Percentiles rank a stretch among this genome's conserved stretches.
Conservation (phyloP, 1,140 invertebrate species). For the Camponotus vicinus region DNA sequence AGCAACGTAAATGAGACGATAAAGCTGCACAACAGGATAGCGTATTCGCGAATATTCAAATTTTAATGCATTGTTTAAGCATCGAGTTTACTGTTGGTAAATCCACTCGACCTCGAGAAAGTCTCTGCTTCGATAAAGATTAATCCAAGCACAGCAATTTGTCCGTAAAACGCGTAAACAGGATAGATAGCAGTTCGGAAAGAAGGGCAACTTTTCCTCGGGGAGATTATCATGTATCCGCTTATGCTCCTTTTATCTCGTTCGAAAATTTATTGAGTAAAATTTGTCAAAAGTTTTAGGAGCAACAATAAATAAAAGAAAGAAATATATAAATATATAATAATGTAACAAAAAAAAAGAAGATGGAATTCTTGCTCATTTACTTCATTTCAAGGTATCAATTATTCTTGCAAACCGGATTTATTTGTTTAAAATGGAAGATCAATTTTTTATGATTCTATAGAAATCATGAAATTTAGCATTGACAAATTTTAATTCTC, state of each 20-base stretch:
- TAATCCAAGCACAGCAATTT: slow-evolving; percentile 53
- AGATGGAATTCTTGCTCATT: neutral
- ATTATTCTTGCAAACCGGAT: neutral
- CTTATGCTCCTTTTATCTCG: neutral
- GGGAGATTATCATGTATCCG: slow-evolving; percentile 41
- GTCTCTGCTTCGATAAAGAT: slow-evolving; percentile 45
- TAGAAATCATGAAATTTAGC: neutral
- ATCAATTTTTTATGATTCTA: neutral
- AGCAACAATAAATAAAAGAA: neutral
- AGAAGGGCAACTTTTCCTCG: slow-evolving; percentile 44
- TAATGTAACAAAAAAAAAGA: neutral
- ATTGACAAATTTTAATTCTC: neutral
- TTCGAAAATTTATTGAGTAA: slow-evolving; percentile 1
- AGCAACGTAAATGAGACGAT: neutral
- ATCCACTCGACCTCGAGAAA: slow-evolving; percentile 31
- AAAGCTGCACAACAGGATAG: neutral
- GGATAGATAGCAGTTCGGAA: slow-evolving; percentile 53
- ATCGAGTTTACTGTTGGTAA: slow-evolving; percentile 2
- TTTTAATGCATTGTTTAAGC: slow-evolving; percentile 4
- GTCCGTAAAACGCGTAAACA: slow-evolving; percentile 48
- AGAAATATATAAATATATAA: neutral
- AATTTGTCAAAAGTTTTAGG: neutral
- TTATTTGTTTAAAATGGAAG: neutral
- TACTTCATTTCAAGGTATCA: neutral
- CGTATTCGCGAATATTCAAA: slow-evolving; percentile 44